Conservation (phyloP, 1,140 invertebrate genomes). For the Pollicipes pollicipes region DNA sequence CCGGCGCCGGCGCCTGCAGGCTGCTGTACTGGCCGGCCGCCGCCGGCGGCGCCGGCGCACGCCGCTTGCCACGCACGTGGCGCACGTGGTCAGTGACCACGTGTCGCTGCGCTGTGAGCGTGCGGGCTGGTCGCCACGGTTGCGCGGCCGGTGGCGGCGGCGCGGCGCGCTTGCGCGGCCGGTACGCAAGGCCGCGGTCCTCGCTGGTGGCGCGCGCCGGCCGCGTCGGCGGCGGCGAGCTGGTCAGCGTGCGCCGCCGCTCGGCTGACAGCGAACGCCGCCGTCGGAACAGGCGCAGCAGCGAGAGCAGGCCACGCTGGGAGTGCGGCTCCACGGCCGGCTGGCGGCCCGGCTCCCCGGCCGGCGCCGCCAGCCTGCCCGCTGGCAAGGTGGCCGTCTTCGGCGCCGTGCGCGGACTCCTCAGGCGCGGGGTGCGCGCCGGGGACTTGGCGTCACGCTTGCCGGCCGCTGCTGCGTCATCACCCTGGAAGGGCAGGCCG, state of each 20-base stretch:
- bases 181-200: neutral
- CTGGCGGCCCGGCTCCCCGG: neutral
- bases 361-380: neutral
- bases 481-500: too few species aligned
- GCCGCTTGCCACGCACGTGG: neutral
- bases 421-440: neutral
- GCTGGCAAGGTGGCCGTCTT: neutral
- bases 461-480: neutral
- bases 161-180: neutral
- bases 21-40: neutral
- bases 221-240: neutral
- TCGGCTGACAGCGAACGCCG: neutral
- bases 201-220: neutral
- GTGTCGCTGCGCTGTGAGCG: neutral
- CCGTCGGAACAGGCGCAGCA: neutral
- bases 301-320: neutral
- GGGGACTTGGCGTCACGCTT: neutral
- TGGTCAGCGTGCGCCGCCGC: neutral
- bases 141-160: neutral
- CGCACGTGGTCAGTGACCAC: neutral
- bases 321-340: too few species aligned
- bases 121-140: neutral
- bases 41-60: neutral
- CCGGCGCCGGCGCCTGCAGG: neutral
- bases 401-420: neutral